phyloP scores from a whole-genome alignment of 2,113 vertebrate genomes.

The Bucco capensis region DNA sequence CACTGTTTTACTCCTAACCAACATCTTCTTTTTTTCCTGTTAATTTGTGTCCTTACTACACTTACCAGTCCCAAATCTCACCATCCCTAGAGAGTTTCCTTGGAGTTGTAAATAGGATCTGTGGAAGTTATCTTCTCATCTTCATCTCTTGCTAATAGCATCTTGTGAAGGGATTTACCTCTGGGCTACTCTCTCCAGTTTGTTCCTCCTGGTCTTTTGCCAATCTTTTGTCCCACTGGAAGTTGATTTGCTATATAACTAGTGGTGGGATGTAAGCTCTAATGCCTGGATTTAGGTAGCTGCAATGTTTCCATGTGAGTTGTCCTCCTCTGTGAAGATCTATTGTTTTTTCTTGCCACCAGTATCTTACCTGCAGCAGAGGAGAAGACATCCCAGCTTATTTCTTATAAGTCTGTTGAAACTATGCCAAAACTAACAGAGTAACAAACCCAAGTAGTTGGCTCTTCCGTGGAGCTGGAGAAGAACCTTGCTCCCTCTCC shows the following conservation, averaged over 20 bases:
- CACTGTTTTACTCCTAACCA: neutral
- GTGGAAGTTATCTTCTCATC: neutral
- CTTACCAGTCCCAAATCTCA: neutral
- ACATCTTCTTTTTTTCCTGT: neutral
- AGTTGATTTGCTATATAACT: neutral
- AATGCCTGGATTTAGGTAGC: neutral
- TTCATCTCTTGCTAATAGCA: neutral
- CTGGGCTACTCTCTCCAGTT: neutral
- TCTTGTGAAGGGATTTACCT: neutral
- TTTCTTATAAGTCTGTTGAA: neutral
- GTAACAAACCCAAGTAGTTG: neutral
- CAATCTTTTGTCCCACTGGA: neutral
- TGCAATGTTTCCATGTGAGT: neutral
- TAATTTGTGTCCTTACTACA: neutral
- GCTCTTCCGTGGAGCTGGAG: neutral
- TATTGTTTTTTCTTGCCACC: neutral
- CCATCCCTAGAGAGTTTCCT: neutral
- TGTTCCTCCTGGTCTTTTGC: neutral
- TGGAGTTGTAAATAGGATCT: neutral
- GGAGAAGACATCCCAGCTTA: neutral
- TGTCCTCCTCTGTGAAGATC: neutral
- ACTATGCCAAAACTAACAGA: neutral
- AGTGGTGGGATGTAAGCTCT: neutral
- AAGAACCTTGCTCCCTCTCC: neutral
- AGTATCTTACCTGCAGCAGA: neutral